Base-by-base conservation (phyloP, 1,140 invertebrate species). In the Drosophila pectinifera region DNA sequence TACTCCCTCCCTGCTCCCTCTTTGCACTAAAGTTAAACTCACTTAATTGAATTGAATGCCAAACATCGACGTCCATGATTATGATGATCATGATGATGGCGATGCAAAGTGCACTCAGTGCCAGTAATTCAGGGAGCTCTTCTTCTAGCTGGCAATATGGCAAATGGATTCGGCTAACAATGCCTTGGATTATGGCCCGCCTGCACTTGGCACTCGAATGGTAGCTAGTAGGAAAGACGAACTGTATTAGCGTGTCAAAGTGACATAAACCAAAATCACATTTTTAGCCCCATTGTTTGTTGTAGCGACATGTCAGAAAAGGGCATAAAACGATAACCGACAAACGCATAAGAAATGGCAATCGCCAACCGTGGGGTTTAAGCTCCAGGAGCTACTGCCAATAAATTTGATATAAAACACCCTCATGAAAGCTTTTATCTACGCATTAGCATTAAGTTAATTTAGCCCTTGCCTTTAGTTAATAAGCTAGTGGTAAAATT, bases 41-140 rank as follows among this genome's bases (percentile, higher is more conserved):
- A 59, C 83, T 76, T 86, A 88, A 86, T 86, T 86, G 83, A 86
- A 86, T 86, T 89, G 83, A 88, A 85, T 84, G 80, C 55, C 75
- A 83, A 70, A 78, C 31, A 53, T 55, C 43, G 43, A 69, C 39
- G 74, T 38, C n/a, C n/a, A 67, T 67, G 34, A 24, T 42, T 5
- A 53, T 16, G 16, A 31, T 16, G 5, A 31, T 31, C n/a, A 26
- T 20, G 22, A 22, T 46, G n/a, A 43, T 31, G 34, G 49, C 49
- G 74, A 58, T 70, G 28, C 58, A 68, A 46, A 79, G 79, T 68
- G 83, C 79, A 86, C 45, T 82, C 65, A 83, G 49, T 80, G 84
- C 62, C 79, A 65, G 18, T 59, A 48, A 51, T 56, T 61, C 57
- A 54, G 24, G 10, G 4, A 57, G 51, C 31, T 39, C 31, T 31